Conservation (phyloP, 2,797 vertebrate genomes). For the Triplophysa yarkandensis region DNA sequence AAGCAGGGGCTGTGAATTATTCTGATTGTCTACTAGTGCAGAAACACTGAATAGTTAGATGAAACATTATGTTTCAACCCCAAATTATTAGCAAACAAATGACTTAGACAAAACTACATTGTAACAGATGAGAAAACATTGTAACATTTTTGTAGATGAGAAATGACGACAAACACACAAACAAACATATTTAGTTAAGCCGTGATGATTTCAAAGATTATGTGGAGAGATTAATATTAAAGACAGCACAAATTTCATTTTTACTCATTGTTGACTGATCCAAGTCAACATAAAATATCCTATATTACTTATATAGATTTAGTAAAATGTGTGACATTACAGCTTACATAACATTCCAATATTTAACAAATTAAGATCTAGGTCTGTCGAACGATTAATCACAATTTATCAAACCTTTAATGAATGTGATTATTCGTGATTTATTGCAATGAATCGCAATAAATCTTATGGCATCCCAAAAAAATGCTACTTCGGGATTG, state of each 20-base stretch:
- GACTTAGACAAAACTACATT: slow-evolving; percentile 51
- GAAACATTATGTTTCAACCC: slow-evolving; percentile 26
- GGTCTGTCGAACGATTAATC: no score
- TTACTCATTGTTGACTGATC: neutral
- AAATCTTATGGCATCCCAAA: neutral
- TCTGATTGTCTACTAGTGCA: slow-evolving; percentile 10
- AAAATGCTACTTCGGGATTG: no score
- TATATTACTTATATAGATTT: neutral
- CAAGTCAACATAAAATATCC: neutral
- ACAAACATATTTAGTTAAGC: slow-evolving; percentile 34
- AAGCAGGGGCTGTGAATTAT: slow-evolving; percentile 28
- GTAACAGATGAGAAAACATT: no score
- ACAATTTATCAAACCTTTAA: no score
- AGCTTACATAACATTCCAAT: no score
- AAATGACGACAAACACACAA: slow-evolving; percentile 45
- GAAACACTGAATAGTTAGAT: slow-evolving; percentile 26
- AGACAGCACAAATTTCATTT: slow-evolving; percentile 5
- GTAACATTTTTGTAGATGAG: slow-evolving; percentile 41
- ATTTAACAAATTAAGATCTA: no score
- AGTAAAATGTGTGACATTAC: no score
- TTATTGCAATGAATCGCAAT: no score
- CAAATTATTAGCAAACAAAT: slow-evolving; percentile 50
- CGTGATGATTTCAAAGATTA: slow-evolving; percentile 7
- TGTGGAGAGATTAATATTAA: slow-evolving; percentile 5
- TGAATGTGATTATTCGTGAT: no score